A percentile compares a stretch with the other conserved stretches of the same genome.
Conservation (phyloP, 2,113 vertebrate species). For the Todiramphus chloris region DNA sequence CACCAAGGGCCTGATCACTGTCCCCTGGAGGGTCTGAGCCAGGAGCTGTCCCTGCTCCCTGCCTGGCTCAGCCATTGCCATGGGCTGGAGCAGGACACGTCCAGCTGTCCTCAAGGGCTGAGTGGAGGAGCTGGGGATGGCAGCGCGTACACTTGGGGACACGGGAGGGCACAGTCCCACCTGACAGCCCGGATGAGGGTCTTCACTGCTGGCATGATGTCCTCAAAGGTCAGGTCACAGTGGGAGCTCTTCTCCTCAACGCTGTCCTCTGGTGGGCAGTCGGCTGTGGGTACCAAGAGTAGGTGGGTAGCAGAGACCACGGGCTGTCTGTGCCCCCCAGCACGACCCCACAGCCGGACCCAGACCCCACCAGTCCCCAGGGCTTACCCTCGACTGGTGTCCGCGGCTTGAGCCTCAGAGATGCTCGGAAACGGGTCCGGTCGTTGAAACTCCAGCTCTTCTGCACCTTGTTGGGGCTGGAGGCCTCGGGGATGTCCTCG, state of each 20-base stretch:
- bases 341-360: accelerated
- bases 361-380: accelerated
- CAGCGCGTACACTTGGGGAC: accelerated
- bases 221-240: conserved; percentile 87
- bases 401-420: conserved; percentile 88
- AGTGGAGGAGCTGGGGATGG: background rate
- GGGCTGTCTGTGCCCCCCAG: background rate
- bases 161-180: conserved; percentile 64
- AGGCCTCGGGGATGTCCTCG: conserved; percentile 84
- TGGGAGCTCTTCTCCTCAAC: conserved; percentile 88
- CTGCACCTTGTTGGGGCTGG: conserved; percentile 92
- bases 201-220: conserved; percentile 93
- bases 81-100: accelerated
- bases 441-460: conserved; percentile 99
- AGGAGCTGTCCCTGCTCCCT: background rate
- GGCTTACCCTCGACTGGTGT: conserved; percentile 80
- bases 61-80: accelerated
- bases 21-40: background rate
- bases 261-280: conserved; percentile 84
- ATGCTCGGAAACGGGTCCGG: conserved; percentile 92
- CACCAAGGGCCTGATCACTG: background rate
- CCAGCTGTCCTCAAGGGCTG: accelerated
- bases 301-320: accelerated
- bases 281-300: conserved; percentile 52
- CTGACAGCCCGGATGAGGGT: conserved; percentile 91